Evolutionary conservation across 2,113 vertebrate species (phyloP).

Genomic region (Sapayoa aenigma): DNA sequence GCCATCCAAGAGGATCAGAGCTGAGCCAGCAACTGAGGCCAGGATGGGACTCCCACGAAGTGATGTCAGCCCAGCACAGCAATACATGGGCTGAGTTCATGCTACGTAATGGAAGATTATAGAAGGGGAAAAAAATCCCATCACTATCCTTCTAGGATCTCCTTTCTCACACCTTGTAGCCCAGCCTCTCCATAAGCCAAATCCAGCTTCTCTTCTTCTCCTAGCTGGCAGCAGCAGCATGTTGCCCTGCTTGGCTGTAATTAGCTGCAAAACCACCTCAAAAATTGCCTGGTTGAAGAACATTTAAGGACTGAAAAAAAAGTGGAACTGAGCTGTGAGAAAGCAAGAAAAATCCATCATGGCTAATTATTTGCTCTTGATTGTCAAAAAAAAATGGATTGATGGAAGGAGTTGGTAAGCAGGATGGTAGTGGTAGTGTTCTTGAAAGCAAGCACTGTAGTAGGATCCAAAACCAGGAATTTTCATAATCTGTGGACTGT

Average conservation of each 20-base stretch:
- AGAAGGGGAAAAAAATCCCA: accelerated
- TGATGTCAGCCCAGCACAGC: background rate
- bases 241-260: background rate
- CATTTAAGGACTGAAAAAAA: background rate
- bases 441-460: constrained; percentile 36
- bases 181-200: background rate
- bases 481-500: constrained; percentile 67
- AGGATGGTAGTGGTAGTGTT: background rate
- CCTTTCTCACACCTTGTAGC: background rate
- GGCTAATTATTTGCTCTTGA: constrained; percentile 76
- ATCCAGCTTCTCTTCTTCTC: background rate
- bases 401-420: constrained; percentile 51
- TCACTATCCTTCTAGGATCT: background rate
- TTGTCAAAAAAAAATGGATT: constrained; percentile 69
- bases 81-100: accelerated
- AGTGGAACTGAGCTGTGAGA: background rate
- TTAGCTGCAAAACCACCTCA: constrained; percentile 31
- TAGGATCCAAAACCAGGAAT: constrained; percentile 63
- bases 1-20: background rate
- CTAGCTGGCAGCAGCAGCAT: background rate
- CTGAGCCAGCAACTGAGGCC: background rate
- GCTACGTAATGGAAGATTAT: background rate
- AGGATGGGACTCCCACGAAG: background rate
- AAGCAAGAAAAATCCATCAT: constrained; percentile 68
- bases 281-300: background rate